These are phyloP conservation scores for Cecidostiba fungosa DNA, from an alignment of 2,888 invertebrate genomes.

Conservation along the genomic window DNA sequence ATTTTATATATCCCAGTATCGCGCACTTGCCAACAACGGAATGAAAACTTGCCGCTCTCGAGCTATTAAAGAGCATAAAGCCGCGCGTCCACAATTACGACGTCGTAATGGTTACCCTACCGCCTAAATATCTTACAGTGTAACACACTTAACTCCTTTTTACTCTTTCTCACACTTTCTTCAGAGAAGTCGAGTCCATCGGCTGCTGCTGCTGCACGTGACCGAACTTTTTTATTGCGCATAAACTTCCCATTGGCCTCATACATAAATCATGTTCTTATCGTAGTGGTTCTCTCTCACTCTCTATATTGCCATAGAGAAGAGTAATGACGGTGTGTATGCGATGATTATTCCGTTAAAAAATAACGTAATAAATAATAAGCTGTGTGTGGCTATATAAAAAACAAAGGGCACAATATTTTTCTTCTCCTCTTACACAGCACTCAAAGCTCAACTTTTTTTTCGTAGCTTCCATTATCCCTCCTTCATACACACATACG, in stretches of 20 bases:
- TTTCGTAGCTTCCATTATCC: constrained; percentile 12
- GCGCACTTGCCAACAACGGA: constrained; percentile 1
- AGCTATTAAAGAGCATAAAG: constrained; percentile 13
- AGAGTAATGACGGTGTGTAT: constrained; percentile 44
- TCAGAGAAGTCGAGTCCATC: neutral
- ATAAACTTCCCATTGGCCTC: constrained; percentile 44
- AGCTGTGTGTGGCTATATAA: neutral
- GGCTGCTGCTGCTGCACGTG: constrained; percentile 3
- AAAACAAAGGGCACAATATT: neutral
- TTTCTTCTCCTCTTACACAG: neutral
- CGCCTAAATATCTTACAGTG: constrained; percentile 32
- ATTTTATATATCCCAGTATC: constrained; percentile 39
- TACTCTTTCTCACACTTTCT: neutral
- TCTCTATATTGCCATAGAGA: neutral
- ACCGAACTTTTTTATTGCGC: constrained; percentile 52
- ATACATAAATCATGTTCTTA: constrained; percentile 53
- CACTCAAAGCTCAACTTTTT: neutral
- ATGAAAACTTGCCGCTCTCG: constrained; percentile 25
- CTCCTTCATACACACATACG: neutral
- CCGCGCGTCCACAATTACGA: constrained; percentile 33
- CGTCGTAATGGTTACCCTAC: constrained; percentile 24
- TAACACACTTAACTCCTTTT: constrained; percentile 35
- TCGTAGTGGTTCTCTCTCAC: neutral
- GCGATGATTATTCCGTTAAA: neutral
- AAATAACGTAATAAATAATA: neutral